Conservation (phyloP, 2,113 vertebrate genomes). For the Pelmatolapia mariae region DNA sequence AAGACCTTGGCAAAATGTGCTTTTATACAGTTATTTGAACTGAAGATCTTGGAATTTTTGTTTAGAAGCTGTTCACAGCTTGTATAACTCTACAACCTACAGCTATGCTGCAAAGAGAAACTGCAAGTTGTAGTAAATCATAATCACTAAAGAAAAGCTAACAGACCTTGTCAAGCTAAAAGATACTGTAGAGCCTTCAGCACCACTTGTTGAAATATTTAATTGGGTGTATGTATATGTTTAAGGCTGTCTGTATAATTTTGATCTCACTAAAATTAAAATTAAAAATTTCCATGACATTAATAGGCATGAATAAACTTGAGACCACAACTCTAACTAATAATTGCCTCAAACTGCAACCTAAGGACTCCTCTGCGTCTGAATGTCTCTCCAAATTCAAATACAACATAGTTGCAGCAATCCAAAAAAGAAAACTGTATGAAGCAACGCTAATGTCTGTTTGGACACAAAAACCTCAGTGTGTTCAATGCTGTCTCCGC, state of each 20-base stretch:
- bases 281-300: neutral
- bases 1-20: neutral
- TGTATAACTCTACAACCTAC: neutral
- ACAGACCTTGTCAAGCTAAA: neutral
- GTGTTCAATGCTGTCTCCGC: neutral
- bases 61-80: neutral
- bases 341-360: neutral
- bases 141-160: neutral
- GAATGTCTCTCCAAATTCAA: neutral
- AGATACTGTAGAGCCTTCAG: neutral
- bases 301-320: neutral
- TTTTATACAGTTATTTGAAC: neutral
- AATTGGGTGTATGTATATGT: neutral
- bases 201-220: neutral
- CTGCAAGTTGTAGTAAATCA: neutral
- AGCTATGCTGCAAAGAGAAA: neutral
- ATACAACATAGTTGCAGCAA: neutral
- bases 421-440: neutral
- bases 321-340: neutral
- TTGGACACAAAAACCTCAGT: neutral
- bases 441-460: neutral
- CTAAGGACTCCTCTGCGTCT: neutral
- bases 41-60: neutral
- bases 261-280: neutral
- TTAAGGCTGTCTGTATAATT: neutral